These are phyloP conservation scores for Stenchaetothrips biformis DNA, from an alignment of 2,888 invertebrate species.

Conservation along the genomic window DNA sequence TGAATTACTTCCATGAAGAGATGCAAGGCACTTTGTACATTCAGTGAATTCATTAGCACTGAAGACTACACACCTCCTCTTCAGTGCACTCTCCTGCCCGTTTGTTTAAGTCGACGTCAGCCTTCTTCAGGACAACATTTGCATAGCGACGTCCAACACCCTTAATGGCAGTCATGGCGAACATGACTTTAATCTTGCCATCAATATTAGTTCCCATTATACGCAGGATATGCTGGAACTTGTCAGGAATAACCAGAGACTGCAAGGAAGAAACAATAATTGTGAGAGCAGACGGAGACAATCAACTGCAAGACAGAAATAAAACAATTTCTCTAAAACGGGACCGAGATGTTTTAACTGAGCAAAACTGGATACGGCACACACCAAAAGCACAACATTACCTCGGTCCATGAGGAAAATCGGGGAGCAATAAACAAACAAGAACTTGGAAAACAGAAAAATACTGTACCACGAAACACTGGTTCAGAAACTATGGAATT, in stretches of 20 bases:
- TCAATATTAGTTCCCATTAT: constrained; percentile 99
- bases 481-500: too few relatives aligned
- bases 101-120: constrained; percentile 95
- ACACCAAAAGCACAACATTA: background rate
- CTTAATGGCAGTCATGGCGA: constrained; percentile 98
- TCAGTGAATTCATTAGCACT: constrained; percentile 37
- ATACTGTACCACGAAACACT: background rate
- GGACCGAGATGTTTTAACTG: background rate
- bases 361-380: too few relatives aligned
- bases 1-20: constrained; percentile 23
- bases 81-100: constrained; percentile 98
- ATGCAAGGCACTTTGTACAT: background rate
- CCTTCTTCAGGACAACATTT: constrained; percentile 96
- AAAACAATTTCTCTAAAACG: background rate
- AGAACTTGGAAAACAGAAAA: background rate
- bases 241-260: constrained; percentile 97
- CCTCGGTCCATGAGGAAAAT: too few relatives aligned
- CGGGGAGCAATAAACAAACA: background rate
- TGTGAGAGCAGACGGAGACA: too few relatives aligned
- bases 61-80: constrained; percentile 97
- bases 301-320: background rate
- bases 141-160: constrained; percentile 98
- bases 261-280: constrained; percentile 50
- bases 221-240: constrained; percentile 99
- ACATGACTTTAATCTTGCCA: constrained; percentile 97